phyloP scores from a whole-genome alignment of 2,797 vertebrate species.

The Tiaroga cobitis region DNA sequence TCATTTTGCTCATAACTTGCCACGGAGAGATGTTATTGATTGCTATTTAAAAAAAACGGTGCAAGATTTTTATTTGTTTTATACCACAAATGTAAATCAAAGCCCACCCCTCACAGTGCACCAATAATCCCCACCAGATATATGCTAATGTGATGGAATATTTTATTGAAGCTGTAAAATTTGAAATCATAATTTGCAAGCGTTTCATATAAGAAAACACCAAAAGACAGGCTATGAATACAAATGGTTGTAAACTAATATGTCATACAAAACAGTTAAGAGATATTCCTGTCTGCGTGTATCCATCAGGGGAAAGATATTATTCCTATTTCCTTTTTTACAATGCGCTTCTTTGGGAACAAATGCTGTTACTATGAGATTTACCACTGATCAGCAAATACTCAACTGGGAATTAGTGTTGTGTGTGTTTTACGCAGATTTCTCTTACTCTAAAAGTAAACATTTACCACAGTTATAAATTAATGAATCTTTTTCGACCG shows the following conservation, averaged over 20 bases:
- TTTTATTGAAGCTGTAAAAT: conserved; percentile 84
- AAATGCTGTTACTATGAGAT: not conserved
- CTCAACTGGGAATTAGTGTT: not conserved
- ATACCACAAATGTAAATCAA: conserved; percentile 80
- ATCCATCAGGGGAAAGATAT: conserved; percentile 17
- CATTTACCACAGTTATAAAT: conserved; percentile 6
- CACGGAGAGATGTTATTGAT: conserved; percentile 74
- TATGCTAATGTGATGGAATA: conserved; percentile 79
- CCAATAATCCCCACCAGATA: conserved; percentile 75
- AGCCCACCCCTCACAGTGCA: conserved; percentile 64
- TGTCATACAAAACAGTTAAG: conserved; percentile 57
- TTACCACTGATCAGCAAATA: conserved; percentile 13
- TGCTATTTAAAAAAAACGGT: conserved; percentile 77
- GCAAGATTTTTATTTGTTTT: conserved; percentile 74
- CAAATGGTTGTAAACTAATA: conserved; percentile 72
- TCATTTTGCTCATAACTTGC: conserved; percentile 73
- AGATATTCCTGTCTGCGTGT: conserved; percentile 25
- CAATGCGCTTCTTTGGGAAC: not conserved
- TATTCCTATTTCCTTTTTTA: not conserved
- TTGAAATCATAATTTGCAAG: conserved; percentile 81
- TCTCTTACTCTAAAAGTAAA: not conserved
- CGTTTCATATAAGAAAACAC: conserved; percentile 76
- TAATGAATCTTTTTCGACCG: not conserved
- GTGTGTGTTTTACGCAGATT: not conserved
- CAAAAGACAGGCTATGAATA: conserved; percentile 80